phyloP scores from a whole-genome alignment of 1,140 invertebrate species.

The Aphaenogaster floridana region DNA sequence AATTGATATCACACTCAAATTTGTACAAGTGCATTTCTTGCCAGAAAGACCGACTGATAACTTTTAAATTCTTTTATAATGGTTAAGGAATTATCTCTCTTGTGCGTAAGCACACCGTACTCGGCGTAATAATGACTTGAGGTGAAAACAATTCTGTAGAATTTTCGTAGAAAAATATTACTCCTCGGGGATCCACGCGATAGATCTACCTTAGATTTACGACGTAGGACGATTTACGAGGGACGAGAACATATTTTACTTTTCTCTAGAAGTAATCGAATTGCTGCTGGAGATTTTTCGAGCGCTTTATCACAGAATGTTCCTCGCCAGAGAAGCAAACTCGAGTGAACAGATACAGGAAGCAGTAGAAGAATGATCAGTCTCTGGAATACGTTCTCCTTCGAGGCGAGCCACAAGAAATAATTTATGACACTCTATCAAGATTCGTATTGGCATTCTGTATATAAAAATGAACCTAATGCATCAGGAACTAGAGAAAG shows the following conservation, averaged over 20 bases:
- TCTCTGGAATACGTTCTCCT: background rate
- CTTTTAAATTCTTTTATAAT: background rate
- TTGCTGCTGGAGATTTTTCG: background rate
- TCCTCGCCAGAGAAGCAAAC: background rate
- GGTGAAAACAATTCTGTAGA: background rate
- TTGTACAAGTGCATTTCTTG: background rate
- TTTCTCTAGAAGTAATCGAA: slow-evolving; percentile 11
- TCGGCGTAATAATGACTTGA: background rate
- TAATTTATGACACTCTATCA: slow-evolving; percentile 13
- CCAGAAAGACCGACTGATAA: background rate
- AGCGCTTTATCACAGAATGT: slow-evolving; percentile 33
- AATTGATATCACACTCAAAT: background rate
- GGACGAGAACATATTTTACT: background rate
- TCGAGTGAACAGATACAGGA: background rate
- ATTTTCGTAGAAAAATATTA: slow-evolving; percentile 23
- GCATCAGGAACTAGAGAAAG: background rate
- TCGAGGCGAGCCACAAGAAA: background rate
- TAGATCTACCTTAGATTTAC: slow-evolving; percentile 33
- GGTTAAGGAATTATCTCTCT: background rate
- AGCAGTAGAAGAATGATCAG: slow-evolving; percentile 3
- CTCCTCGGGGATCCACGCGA: background rate
- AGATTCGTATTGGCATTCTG: background rate
- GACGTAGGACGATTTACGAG: slow-evolving; percentile 3
- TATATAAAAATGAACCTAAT: background rate
- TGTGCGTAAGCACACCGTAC: background rate